Evolutionary conservation across 37 sponge, comb jelly and placozoan genomes (phyloP).

Genomic region (Ephydatia muelleri): DNA sequence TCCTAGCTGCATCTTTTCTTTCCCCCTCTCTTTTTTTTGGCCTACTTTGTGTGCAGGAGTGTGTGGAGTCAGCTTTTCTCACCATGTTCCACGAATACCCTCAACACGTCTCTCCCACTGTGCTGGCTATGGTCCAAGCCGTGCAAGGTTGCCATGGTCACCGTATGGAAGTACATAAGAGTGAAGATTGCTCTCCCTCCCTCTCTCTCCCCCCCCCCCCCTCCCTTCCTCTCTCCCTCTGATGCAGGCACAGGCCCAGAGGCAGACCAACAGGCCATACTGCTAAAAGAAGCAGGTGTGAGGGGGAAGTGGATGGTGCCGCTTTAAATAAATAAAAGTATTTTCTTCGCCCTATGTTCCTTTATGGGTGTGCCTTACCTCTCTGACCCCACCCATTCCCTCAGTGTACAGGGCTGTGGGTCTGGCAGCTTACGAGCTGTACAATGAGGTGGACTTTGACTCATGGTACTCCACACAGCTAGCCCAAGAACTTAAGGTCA

Average conservation of each 20-base stretch:
- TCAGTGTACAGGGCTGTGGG: slow-evolving; percentile 80
- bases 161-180: neutral
- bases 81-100: slow-evolving; percentile 61
- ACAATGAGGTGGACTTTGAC: slow-evolving; percentile 80
- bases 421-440: slow-evolving; percentile 74
- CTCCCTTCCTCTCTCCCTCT: neutral
- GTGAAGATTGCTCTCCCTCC: neutral
- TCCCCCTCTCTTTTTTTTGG: neutral
- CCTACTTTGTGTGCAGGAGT: slow-evolving; percentile 21
- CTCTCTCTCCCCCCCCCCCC: neutral
- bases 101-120: slow-evolving; percentile 38
- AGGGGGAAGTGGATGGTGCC: neutral
- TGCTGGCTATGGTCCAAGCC: slow-evolving; percentile 51
- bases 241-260: slow-evolving; percentile 7
- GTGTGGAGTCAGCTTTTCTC: slow-evolving; percentile 69
- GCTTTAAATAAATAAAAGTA: neutral
- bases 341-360: neutral
- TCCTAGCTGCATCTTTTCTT: neutral
- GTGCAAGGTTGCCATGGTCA: slow-evolving; percentile 56
- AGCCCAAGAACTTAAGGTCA: slow-evolving; percentile 58
- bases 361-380: neutral
- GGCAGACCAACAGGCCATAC: slow-evolving; percentile 26
- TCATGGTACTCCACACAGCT: slow-evolving; percentile 72
- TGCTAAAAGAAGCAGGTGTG: slow-evolving; percentile 69
- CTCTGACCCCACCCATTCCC: neutral